Conservation (phyloP, 2,888 invertebrate genomes). For the Sarcophaga caerulescens region DNA sequence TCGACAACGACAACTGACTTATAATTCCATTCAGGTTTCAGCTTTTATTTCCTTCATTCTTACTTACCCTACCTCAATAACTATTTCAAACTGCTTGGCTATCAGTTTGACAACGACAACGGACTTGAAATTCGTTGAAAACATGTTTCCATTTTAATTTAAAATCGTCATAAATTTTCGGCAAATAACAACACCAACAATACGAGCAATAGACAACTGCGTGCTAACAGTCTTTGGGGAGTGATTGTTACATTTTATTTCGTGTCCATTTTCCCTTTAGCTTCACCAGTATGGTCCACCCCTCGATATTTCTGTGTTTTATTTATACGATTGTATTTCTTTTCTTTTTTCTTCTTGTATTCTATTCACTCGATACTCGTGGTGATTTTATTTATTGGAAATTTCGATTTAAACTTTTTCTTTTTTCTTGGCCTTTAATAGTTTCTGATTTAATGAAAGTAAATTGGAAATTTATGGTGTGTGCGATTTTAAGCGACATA, state of each 20-base stretch:
- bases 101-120: slow-evolving; percentile 26
- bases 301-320: neutral
- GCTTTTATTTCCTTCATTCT: neutral
- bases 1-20: neutral
- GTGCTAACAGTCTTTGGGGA: slow-evolving; percentile 78
- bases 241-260: slow-evolving; percentile 75
- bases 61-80: neutral
- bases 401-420: slow-evolving; percentile 41
- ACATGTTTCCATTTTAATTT: slow-evolving; percentile 81
- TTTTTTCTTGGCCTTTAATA: neutral
- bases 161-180: slow-evolving; percentile 81
- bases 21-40: slow-evolving; percentile 4
- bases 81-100: neutral
- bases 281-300: neutral
- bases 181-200: neutral
- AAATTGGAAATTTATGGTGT: slow-evolving; percentile 3
- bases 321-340: slow-evolving; percentile 52
- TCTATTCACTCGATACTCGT: slow-evolving; percentile 3
- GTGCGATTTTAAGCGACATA: neutral
- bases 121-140: slow-evolving; percentile 72
- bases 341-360: slow-evolving; percentile 68
- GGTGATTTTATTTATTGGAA: slow-evolving; percentile 53
- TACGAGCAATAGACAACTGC: slow-evolving; percentile 42
- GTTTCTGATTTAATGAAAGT: slow-evolving; percentile 35
- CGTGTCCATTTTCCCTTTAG: slow-evolving; percentile 53